phyloP scores from a whole-genome alignment of 2,113 vertebrate species.

The Poicephalus gulielmi region DNA sequence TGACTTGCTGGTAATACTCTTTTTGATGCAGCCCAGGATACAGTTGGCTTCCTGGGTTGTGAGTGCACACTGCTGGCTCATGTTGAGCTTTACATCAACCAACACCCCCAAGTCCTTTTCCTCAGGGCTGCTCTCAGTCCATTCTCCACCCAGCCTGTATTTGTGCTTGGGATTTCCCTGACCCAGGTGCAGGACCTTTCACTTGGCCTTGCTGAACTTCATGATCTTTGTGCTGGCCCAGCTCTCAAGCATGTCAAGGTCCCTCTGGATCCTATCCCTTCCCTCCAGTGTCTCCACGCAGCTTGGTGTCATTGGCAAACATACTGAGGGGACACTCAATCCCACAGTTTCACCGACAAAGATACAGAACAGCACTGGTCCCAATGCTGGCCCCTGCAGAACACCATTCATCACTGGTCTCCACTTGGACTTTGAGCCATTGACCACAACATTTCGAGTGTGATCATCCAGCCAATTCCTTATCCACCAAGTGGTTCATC shows the following conservation, averaged over 20 bases:
- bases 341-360: neutral
- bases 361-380: neutral
- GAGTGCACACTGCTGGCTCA: neutral
- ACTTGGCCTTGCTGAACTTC: neutral
- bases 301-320: neutral
- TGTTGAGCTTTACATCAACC: neutral
- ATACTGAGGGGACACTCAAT: neutral
- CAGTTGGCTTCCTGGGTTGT: neutral
- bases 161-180: neutral
- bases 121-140: neutral
- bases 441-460: neutral
- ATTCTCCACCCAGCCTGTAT: neutral
- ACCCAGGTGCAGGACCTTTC: neutral
- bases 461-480: neutral
- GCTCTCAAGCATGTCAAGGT: neutral
- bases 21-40: neutral
- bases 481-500: neutral
- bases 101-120: neutral
- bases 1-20: neutral
- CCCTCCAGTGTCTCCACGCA: neutral
- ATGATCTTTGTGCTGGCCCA: neutral
- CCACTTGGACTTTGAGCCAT: neutral
- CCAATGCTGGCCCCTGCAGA: neutral
- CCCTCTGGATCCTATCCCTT: neutral
- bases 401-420: neutral